Base-by-base conservation (phyloP, 2,113 vertebrate genomes). In the Todiramphus saurophagus region DNA sequence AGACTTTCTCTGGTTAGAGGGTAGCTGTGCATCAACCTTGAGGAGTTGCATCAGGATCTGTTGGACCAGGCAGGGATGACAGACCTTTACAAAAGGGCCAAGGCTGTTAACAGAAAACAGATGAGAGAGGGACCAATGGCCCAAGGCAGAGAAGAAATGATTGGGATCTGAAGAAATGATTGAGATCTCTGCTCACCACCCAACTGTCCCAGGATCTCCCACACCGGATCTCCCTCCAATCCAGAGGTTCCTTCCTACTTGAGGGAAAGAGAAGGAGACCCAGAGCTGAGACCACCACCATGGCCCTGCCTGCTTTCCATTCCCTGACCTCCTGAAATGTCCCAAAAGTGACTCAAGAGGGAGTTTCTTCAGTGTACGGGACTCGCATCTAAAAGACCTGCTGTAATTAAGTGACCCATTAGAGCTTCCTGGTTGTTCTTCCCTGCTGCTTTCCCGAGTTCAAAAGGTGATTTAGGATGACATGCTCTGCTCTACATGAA, bases 381-480 rank as follows among this genome's bases (percentile, higher is more conserved):
- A 51, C 48, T 58, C 35, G 10, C 31, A 13, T 4, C 18, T 9
- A 11, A 31, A 81, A 76, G 60, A 43, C 25, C 23, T 51, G 43
- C 75, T 46, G 41, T 11, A 33, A 62, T 35, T 16, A 75, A 92
- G 78, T 56, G 83, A 86, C 90, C 94, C 31, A 46, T n/a, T 41
- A 55, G 64, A 44, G 43, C 41, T 93, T 93, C 82, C 89, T 72
- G 39, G 28, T 44, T 91, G 62, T 37, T 91, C 51, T 73, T 89
- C 58, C 72, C 72, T 53, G 50, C 50, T 89, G 58, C 66, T 58
- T 73, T 62, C 84, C 70, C 0, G 21, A 86, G 96, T 96, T 97
- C 96, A 97, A 97, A 97, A 97, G 97, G 96, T 97, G 95, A 96
- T 91, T 82, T 84, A 76, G 83, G 77, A 93, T 96, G 97, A 94